Base-by-base conservation (phyloP, 2,888 invertebrate genomes). In the Epirrhoe alternata region DNA sequence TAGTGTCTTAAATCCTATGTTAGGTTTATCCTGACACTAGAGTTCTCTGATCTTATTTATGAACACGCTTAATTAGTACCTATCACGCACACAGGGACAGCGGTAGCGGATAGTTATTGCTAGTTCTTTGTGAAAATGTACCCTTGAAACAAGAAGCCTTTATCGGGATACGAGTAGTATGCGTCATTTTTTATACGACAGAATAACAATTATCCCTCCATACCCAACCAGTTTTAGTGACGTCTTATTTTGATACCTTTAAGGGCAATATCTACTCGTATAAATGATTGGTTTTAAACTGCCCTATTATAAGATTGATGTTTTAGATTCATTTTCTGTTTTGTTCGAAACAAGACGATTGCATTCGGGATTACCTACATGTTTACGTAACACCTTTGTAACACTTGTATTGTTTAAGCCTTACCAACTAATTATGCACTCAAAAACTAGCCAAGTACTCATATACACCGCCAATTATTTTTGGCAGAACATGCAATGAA, bases 81-180 rank as follows among this genome's bases (percentile, higher is more conserved):
- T n/a, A n/a, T n/a, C n/a, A n/a, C n/a, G n/a, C n/a, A n/a, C n/a
- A n/a, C n/a, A n/a, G n/a, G n/a, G n/a, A n/a, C n/a, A n/a, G n/a
- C n/a, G n/a, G n/a, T n/a, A n/a, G n/a, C n/a, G n/a, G n/a, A n/a
- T n/a, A 74, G 63, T 69, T 66, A 68, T 61, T 61, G 52, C 51
- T 47, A 33, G 59, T 63, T 61, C 58, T 64, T 66, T 68, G 58
- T 66, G 63, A 69, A 12, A n/a, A 58, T 64, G 4, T 24, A 47
- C 14, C 58, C 64, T 64, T 64, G 63, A 1, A 64, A 58, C 64
- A 14, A 58, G 35, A 3, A 24, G 24, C 24, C 24, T 3, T 24
- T 24, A 24, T 57, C 24, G 16, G 17, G 17, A 52, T n/a, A n/a
- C n/a, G n/a, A n/a, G n/a, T 45, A 17, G 24, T 24, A 3, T 24